These are phyloP conservation scores for Holacanthus passer DNA, from an alignment of 2,113 vertebrate species.

Conservation along the genomic window DNA sequence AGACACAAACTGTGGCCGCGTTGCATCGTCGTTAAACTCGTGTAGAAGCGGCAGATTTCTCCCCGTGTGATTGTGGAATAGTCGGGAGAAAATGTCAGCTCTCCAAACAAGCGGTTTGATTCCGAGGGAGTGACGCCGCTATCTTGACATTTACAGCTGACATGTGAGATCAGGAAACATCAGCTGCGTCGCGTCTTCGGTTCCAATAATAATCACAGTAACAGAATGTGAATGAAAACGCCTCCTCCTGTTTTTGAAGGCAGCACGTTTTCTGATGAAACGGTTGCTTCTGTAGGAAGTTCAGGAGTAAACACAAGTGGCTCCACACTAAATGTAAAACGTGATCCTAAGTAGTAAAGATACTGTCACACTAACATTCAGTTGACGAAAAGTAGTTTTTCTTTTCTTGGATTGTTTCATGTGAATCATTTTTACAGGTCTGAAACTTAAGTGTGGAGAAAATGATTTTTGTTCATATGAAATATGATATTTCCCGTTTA, in stretches of 20 bases:
- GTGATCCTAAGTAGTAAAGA: neutral
- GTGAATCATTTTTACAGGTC: neutral
- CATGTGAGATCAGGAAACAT: constrained; percentile 8
- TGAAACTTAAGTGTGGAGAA: too few relatives aligned
- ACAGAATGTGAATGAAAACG: neutral
- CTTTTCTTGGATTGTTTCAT: neutral
- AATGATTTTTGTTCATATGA: too few relatives aligned
- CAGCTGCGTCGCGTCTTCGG: constrained; percentile 3
- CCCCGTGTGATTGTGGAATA: neutral
- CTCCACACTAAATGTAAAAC: too few relatives aligned
- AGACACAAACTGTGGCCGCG: neutral
- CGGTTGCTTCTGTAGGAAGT: neutral
- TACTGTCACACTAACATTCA: neutral
- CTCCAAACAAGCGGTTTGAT: neutral
- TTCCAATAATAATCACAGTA: constrained; percentile 5
- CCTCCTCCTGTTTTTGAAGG: neutral
- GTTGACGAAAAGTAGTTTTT: neutral
- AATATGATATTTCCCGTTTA: too few relatives aligned
- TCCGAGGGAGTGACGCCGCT: neutral
- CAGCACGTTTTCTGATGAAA: neutral
- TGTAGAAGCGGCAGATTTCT: neutral
- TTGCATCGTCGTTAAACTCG: neutral
- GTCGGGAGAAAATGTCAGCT: neutral
- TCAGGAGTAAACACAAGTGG: neutral
- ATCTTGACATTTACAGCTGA: constrained; percentile 45